Evolutionary conservation across 1,140 invertebrate species (phyloP).

Genomic region (Zaprionus gabonicus): DNA sequence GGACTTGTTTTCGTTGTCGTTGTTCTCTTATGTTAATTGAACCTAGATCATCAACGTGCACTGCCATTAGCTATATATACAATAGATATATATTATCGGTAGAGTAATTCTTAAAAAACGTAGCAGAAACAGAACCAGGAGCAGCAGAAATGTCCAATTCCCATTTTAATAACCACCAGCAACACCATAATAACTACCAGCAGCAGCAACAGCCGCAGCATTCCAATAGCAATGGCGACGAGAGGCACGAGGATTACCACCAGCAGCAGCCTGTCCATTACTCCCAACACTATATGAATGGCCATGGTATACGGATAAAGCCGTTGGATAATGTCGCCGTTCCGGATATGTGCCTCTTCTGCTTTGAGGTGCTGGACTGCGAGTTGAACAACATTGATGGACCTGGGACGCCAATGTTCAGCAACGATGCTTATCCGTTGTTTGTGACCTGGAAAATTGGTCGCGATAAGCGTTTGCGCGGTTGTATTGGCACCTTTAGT

Average conservation of each 20-base stretch:
- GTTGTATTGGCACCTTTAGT: conserved; percentile 98
- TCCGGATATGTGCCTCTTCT: conserved; percentile 99
- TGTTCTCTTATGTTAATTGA: conserved; percentile 71
- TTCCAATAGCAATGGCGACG: conserved; percentile 64
- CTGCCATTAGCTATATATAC: conserved; percentile 76
- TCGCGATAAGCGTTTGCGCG: conserved; percentile 94
- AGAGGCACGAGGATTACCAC: conserved; percentile 44
- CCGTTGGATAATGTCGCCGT: conserved; percentile 89
- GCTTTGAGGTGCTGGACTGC: conserved; percentile 98
- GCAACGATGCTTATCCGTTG: conserved; percentile 97
- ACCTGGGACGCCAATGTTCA: conserved; percentile 95
- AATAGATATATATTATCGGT: conserved; percentile 52
- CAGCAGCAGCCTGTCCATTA: conserved; percentile 73
- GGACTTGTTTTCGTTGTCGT: conserved; percentile 62
- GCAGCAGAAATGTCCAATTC: conserved; percentile 68
- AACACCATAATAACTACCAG: conserved; percentile 53
- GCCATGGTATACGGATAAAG: conserved; percentile 65
- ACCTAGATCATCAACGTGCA: conserved; percentile 77
- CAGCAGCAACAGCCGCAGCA: conserved; percentile 63
- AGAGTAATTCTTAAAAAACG: conserved; percentile 49
- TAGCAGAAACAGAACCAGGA: conserved; percentile 22
- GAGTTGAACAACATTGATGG: conserved; percentile 96
- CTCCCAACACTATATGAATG: conserved; percentile 65
- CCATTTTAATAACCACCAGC: conserved; percentile 72
- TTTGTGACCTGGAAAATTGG: conserved; percentile 99